Percentiles rank a stretch among this genome's conserved stretches.
Evolutionary conservation across 2,797 vertebrate species (phyloP).

Genomic region (Megalops cyprinoides): DNA sequence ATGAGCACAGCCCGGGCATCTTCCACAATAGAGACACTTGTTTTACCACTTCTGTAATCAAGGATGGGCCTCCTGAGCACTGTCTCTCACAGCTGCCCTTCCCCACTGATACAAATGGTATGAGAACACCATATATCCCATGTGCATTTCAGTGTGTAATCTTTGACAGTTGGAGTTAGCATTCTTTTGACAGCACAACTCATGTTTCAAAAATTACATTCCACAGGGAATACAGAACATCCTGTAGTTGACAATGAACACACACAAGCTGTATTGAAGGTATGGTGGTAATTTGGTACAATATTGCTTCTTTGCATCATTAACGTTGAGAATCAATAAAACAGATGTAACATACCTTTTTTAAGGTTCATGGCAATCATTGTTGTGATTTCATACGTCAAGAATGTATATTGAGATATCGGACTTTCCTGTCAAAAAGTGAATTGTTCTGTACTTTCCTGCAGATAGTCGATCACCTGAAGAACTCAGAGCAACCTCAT

Average conservation of each 20-base stretch:
- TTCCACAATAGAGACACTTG: background rate
- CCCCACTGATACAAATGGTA: conserved; percentile 26
- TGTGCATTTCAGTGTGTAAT: background rate
- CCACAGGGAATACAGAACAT: conserved; percentile 40
- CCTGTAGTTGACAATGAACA: conserved; percentile 52
- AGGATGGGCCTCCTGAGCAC: conserved; percentile 6
- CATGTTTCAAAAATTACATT: background rate
- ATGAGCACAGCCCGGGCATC: background rate
- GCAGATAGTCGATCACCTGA: conserved; percentile 67
- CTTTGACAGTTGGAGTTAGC: background rate
- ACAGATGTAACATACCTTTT: background rate
- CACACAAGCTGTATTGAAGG: conserved; percentile 65
- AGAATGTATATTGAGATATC: background rate
- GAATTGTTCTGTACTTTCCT: background rate
- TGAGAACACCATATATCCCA: background rate
- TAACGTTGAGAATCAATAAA: background rate
- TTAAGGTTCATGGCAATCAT: no score
- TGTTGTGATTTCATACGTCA: background rate
- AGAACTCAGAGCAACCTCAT: conserved; percentile 47
- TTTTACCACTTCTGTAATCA: background rate
- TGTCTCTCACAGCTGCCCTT: background rate
- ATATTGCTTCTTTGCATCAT: background rate
- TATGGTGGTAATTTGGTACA: conserved; percentile 31
- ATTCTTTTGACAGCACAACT: background rate
- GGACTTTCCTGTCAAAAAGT: background rate